Conservation (phyloP, 2,113 vertebrate species). For the Epinephelus moara region DNA sequence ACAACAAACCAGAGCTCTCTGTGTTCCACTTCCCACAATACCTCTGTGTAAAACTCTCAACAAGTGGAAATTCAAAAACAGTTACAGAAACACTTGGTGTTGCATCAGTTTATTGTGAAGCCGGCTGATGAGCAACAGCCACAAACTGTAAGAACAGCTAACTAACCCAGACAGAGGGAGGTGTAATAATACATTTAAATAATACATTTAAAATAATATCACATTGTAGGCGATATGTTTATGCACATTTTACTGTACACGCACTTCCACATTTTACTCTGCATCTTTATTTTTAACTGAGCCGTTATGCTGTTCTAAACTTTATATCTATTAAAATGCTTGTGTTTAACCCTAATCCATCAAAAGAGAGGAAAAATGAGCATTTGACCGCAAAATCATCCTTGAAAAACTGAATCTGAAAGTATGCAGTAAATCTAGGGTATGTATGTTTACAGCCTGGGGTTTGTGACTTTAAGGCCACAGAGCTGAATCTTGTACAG, state of each 20-base stretch:
- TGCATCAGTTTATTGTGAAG: conserved; percentile 19
- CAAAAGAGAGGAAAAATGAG: background rate
- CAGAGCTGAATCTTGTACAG: background rate
- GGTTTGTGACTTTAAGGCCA: background rate
- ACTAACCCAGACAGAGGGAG: too few relatives aligned
- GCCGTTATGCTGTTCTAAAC: background rate
- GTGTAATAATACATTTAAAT: background rate
- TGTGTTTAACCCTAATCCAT: background rate
- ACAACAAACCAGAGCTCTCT: background rate
- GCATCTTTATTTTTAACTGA: background rate
- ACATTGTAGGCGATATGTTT: too few relatives aligned
- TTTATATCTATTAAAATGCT: background rate
- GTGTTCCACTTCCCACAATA: conserved; percentile 7
- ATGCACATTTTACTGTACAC: too few relatives aligned
- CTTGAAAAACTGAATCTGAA: too few relatives aligned
- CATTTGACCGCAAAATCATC: too few relatives aligned
- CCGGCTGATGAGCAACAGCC: background rate
- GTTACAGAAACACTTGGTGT: background rate
- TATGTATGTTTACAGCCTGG: background rate
- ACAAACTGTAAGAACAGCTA: background rate
- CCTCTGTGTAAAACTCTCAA: background rate
- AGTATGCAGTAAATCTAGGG: too few relatives aligned
- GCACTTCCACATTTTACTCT: background rate
- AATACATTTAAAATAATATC: background rate
- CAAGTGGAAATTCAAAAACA: background rate